phyloP scores from a whole-genome alignment of 2,888 invertebrate species.

The Hermaeophaga mercurialis region DNA sequence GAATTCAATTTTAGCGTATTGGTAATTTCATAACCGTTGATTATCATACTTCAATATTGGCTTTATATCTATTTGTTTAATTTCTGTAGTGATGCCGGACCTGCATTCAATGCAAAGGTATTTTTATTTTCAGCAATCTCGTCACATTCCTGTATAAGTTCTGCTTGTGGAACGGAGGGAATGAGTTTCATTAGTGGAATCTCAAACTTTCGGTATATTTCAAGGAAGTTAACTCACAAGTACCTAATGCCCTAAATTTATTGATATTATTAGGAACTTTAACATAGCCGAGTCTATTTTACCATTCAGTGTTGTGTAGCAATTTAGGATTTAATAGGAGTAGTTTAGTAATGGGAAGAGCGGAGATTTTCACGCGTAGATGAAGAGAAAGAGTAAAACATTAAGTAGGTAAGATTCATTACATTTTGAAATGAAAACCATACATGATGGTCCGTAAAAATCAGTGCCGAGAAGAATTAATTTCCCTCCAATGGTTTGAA shows the following conservation, averaged over 20 bases:
- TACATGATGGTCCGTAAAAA: too few relatives aligned
- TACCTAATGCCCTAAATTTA: constrained; percentile 36
- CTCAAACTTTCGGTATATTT: constrained; percentile 34
- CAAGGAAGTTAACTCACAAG: constrained; percentile 31
- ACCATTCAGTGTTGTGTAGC: constrained; percentile 22
- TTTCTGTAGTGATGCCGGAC: not conserved
- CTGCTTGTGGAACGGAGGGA: not conserved
- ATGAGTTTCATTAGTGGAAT: constrained; percentile 33
- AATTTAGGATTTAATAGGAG: constrained; percentile 29
- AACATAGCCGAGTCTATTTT: constrained; percentile 27
- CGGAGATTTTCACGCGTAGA: not conserved
- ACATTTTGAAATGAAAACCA: too few relatives aligned
- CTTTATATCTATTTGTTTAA: too few relatives aligned
- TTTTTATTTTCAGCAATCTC: constrained; percentile 11
- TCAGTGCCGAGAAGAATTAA: not conserved
- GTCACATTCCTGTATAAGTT: constrained; percentile 21
- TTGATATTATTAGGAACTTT: constrained; percentile 42
- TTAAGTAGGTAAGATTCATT: too few relatives aligned
- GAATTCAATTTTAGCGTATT: too few relatives aligned
- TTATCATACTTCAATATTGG: too few relatives aligned
- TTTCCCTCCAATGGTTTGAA: not conserved
- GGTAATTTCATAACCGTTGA: too few relatives aligned
- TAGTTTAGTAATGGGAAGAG: not conserved
- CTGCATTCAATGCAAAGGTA: not conserved
- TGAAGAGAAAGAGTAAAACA: too few relatives aligned